A percentile compares a stretch with the other conserved stretches of the same genome.
Evolutionary conservation across 2,113 vertebrate genomes (phyloP).

Genomic region (Tor tambroides): DNA sequence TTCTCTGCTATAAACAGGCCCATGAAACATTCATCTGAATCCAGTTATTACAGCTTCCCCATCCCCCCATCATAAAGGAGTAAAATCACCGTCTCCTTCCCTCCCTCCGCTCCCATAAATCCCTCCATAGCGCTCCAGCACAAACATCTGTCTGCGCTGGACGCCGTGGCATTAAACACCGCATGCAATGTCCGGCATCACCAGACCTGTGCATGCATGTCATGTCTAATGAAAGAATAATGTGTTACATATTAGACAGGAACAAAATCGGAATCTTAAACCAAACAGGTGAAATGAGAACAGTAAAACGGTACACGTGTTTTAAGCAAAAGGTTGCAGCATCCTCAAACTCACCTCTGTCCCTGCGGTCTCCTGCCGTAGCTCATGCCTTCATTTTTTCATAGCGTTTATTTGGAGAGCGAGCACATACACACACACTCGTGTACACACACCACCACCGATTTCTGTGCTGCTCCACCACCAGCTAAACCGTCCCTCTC

Average conservation of each 20-base stretch:
- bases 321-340: neutral
- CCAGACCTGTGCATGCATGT: neutral
- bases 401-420: conserved; percentile 33
- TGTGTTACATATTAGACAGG: neutral
- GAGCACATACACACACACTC: conserved; percentile 23
- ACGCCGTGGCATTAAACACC: neutral
- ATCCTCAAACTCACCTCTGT: conserved; percentile 67
- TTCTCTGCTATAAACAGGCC: neutral
- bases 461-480: neutral
- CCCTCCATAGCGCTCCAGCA: neutral
- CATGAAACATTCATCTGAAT: neutral
- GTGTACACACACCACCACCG: neutral
- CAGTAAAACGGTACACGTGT: neutral
- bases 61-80: conserved; percentile 16
- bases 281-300: no score
- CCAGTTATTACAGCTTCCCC: conserved; percentile 16
- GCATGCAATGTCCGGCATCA: neutral
- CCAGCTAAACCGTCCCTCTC: conserved; percentile 1
- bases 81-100: neutral
- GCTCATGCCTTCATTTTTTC: conserved; percentile 65
- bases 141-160: conserved; percentile 42
- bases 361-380: conserved; percentile 56
- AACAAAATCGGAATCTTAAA: neutral
- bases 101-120: conserved; percentile 9
- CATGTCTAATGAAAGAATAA: neutral